Conservation (phyloP, 2,797 vertebrate species). For the Chrosomus eos region DNA sequence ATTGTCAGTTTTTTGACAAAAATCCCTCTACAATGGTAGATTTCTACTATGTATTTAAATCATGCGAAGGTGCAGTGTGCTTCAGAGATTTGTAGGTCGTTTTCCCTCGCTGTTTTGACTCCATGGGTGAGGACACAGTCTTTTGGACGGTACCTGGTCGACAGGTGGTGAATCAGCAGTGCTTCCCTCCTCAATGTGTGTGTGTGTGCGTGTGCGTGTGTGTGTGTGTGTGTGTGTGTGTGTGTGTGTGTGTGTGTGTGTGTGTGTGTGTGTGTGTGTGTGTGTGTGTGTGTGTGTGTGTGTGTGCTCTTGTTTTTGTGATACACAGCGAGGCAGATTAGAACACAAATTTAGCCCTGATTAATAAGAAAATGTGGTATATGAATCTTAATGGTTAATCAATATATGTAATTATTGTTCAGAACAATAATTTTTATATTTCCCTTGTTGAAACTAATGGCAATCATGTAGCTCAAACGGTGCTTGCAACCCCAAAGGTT, state of each 20-base stretch:
- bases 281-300: no score
- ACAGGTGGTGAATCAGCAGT: slow-evolving; percentile 65
- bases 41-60: slow-evolving; percentile 53
- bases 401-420: neutral
- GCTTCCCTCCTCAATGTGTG: slow-evolving; percentile 41
- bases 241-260: no score
- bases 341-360: neutral
- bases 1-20: neutral
- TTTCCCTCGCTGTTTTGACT: slow-evolving; percentile 65
- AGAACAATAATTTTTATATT: neutral
- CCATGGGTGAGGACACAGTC: slow-evolving; percentile 52
- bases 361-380: neutral
- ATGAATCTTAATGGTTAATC: neutral
- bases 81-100: slow-evolving; percentile 44
- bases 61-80: slow-evolving; percentile 27
- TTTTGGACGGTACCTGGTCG: slow-evolving; percentile 62
- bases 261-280: no score
- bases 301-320: no score
- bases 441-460: neutral
- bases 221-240: slow-evolving; percentile 22
- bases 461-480: neutral
- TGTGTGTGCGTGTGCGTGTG: slow-evolving; percentile 43
- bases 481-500: neutral
- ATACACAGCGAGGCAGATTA: slow-evolving; percentile 23
- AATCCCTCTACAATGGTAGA: neutral